Evolutionary conservation across 2,888 invertebrate species (phyloP), one percentile per base, ranked within the genome.

Genomic region (Meta bourneti): DNA sequence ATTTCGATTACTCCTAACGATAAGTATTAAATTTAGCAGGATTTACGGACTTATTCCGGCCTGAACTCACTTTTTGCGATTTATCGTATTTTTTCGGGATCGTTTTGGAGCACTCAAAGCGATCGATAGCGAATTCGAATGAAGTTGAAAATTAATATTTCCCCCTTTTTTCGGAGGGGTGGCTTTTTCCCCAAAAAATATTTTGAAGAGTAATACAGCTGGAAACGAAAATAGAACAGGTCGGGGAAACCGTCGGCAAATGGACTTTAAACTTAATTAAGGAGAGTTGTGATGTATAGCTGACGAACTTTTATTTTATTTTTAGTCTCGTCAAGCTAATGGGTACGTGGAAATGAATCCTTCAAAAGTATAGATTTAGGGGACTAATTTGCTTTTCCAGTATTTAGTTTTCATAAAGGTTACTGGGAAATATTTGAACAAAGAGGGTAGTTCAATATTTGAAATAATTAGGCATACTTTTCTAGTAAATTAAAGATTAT

Each of bases 221-320:
- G 54, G 80, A 81, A 71, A 86, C 52, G 86, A 86, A 86, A 69
- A 78, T 86, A 86, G 86, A 86, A 19, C 34, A 75, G 61, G 84
- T 86, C 49, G 70, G 78, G 52, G 70, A 70, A 70, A 16, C 51
- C 19, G 20, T 19, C 70, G 78, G 86, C 77, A 86, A 86, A 86
- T 86, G 86, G 86, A 86, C 86, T 86, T 86, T 86, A 86, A 86
- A 86, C 78, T 78, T 86, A 86, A 86, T 86, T 86, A 86, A 20
- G 86, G 49, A 13, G 48, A 86, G 70, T 48, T 78, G 34, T 86
- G 54, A 83, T 54, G 75, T 78, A 77, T 86, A 86, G 69, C 78
- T 86, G 51, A 19, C 51, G 78, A 78, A 77, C 19, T 51, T 70
- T 86, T 70, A 78, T 70, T 86, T 86, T 34, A 34, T 34, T 34